Base-by-base conservation (phyloP, 1,140 invertebrate genomes). In the Latrodectus geometricus region DNA sequence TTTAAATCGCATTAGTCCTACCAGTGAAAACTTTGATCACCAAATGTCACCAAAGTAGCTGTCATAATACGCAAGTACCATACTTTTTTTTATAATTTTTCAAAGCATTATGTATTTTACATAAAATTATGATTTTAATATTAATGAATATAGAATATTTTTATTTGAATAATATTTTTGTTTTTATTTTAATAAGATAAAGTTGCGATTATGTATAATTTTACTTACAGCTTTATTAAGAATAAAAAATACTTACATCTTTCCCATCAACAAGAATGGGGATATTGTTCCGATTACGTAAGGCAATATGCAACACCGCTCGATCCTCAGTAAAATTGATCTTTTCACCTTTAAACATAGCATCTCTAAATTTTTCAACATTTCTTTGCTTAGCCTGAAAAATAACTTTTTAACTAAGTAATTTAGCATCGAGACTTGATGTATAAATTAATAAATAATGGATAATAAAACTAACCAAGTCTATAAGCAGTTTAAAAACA, bases 271-370 rank as follows among this genome's bases (percentile, higher is more conserved):
- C 94, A 17, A 95, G 75, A 87, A 99, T 97, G 1, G 94, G 92
- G 0, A 94, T 94, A 90, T 96, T 96, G 72, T 93, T 92, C 69
- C 95, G 93, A 90, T 99, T 99, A 75, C 99, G 93, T 48, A 99
- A 92, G 20, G 99, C 99, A 68, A 96, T 94, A 91, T 99, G 99
- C 3, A 99, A 92, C 4, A 99, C 99, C 66, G 98, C 95, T 88
- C 98, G 93, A 89, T 97, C 94, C 92, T 99, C 99, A 3, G 99
- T 99, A 89, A 99, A 98, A 92, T 99, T 99, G 56, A 99, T 99
- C 90, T 97, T 97, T 90, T 97, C 93, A 54, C 98, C 99, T 88
- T 91, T 90, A 91, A 99, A 99, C 98, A 99, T 99, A 52, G 95
- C 95, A 92, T 97, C 94, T 89, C 97, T 93, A 17, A 96, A 96